Base-by-base conservation (phyloP, 2,888 invertebrate species). In the Caenorhabditis sp. region DNA sequence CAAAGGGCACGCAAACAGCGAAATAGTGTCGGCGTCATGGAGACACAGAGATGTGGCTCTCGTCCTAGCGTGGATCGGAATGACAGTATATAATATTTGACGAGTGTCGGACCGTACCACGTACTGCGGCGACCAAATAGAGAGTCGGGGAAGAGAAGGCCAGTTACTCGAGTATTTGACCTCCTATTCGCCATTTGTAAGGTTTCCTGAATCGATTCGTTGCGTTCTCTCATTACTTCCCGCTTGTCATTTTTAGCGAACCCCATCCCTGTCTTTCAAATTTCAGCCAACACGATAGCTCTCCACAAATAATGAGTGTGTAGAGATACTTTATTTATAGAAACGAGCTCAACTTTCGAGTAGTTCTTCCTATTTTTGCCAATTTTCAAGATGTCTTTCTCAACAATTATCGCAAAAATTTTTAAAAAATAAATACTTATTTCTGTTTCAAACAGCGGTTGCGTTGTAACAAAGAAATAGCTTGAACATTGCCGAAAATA, bases 21-120 rank as follows among this genome's bases (percentile, higher is more conserved):
- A 49, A 47, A 28, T 41, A 54, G 24, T 24, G 12, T 14, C 8
- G 14, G 59, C 24, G 35, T 19, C 47, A 24, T n/a, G 14, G 59
- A 70, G 41, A 44, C 22, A 26, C 16, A 69, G 61, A 73, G 69
- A 63, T 10, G 19, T 44, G 28, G 66, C 58, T 47, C 63, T 63
- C 63, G 44, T 44, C 44, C 24, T 47, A 63, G n/a, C 47, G 35
- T 44, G 31, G 58, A 41, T 59, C 56, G 31, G 66, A 22, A 24
- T 75, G 75, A 81, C 75, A 75, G 76, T 76, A 58, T n/a, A n/a
- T 77, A 79, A 69, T 85, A 69, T 85, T 85, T 85, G 85, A 72
- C 70, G 63, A 80, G 85, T 79, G 79, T 77, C 85, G 76, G 80
- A 82, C 84, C 77, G 86, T 86, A 84, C 86, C 86, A 84, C 74